Evolutionary conservation across 1,140 invertebrate genomes (phyloP).

Genomic region (Steinernema khuongi): DNA sequence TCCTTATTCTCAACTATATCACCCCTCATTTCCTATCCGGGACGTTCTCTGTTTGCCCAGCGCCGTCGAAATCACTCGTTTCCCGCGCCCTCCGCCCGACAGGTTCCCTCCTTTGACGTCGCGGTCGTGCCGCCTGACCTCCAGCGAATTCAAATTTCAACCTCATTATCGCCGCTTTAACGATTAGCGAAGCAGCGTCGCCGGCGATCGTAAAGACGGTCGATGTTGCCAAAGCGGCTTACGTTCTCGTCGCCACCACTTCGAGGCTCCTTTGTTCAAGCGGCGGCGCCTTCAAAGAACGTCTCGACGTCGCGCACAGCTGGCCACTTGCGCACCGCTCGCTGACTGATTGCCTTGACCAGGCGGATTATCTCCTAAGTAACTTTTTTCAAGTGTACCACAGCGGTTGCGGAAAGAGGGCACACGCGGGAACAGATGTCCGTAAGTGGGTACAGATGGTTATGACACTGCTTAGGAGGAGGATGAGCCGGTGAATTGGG

Average conservation of each 20-base stretch:
- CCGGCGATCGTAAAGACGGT: not conserved
- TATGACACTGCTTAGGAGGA: no score
- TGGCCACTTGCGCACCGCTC: not conserved
- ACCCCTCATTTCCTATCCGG: not conserved
- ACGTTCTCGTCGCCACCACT: not conserved
- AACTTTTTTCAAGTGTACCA: not conserved
- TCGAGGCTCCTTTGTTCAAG: no score
- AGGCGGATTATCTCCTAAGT: not conserved
- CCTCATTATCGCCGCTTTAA: slow-evolving; percentile 14
- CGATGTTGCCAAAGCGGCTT: slow-evolving; percentile 11
- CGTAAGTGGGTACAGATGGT: no score
- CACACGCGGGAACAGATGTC: no score
- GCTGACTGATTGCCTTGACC: slow-evolving; percentile 1
- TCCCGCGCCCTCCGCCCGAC: not conserved
- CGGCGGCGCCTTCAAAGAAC: not conserved
- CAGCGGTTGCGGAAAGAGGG: not conserved
- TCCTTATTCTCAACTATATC: not conserved
- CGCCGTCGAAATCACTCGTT: not conserved
- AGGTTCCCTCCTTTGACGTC: slow-evolving; percentile 1
- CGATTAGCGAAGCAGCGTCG: slow-evolving; percentile 8
- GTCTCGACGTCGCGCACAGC: not conserved
- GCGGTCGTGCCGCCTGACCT: not conserved
- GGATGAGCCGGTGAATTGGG: no score
- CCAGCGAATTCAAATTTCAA: not conserved
- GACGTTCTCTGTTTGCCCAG: not conserved